Conservation (phyloP, 2,888 invertebrate genomes). For the Noctuana brunneofusca region DNA sequence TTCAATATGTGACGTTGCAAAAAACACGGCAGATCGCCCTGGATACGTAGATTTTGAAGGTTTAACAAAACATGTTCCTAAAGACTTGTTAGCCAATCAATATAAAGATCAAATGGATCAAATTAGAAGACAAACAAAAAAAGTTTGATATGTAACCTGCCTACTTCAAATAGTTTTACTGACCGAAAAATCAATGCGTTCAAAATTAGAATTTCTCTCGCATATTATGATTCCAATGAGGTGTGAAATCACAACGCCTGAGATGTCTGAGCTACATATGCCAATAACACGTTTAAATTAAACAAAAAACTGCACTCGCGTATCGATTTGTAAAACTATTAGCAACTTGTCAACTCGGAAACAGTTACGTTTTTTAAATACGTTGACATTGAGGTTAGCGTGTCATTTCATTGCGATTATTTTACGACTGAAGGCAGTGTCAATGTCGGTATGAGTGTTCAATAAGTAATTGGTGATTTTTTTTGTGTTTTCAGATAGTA, state of each 20-base stretch:
- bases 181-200: constrained; percentile 2
- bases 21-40: constrained; percentile 4
- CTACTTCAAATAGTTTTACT: constrained; percentile 5
- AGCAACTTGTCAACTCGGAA: constrained; percentile 20
- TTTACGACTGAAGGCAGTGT: constrained; percentile 7
- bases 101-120: not conserved
- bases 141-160: not conserved
- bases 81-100: not conserved
- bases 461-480: constrained; percentile 37
- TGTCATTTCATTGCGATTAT: constrained; percentile 24
- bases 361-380: constrained; percentile 31
- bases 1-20: constrained; percentile 6
- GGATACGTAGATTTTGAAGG: not conserved
- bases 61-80: not conserved
- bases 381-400: constrained; percentile 21
- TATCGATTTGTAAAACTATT: constrained; percentile 25
- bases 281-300: constrained; percentile 24
- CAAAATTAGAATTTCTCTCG: constrained; percentile 6
- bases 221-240: constrained; percentile 38
- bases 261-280: constrained; percentile 14
- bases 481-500: constrained; percentile 63
- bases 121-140: not conserved
- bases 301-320: constrained; percentile 18
- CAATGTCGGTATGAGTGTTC: not conserved
- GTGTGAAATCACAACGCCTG: constrained; percentile 39